A percentile compares a stretch with the other conserved stretches of the same genome.
These are phyloP conservation scores for Ara ararauna DNA, from an alignment of 2,797 vertebrate species.

Conservation along the genomic window DNA sequence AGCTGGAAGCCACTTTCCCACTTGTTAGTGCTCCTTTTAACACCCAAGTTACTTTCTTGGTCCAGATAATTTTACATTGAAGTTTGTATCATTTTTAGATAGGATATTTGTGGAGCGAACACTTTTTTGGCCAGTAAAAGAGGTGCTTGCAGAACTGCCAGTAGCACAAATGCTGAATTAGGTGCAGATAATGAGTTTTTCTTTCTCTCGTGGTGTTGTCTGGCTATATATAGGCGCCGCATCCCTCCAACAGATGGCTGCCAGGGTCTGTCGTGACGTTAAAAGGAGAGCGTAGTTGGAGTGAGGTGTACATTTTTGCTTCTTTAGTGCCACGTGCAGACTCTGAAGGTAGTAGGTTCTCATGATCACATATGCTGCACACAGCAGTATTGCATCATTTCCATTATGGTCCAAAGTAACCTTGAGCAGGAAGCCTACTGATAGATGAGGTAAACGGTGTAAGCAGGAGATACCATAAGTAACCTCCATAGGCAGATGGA, in stretches of 20 bases:
- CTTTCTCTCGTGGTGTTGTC: neutral
- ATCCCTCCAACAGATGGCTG: slow-evolving; percentile 46
- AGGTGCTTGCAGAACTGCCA: slow-evolving; percentile 18
- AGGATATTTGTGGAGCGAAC: neutral
- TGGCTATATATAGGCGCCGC: slow-evolving; percentile 16
- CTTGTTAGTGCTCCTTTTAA: slow-evolving; percentile 45
- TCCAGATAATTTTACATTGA: slow-evolving; percentile 37
- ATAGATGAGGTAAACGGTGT: neutral
- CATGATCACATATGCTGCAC: neutral
- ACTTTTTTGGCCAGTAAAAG: slow-evolving; percentile 37
- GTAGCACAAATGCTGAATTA: slow-evolving; percentile 39
- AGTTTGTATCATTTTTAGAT: slow-evolving; percentile 34
- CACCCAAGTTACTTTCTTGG: slow-evolving; percentile 12
- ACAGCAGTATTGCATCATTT: slow-evolving; percentile 20
- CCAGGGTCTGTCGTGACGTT: slow-evolving; percentile 1
- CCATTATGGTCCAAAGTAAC: neutral
- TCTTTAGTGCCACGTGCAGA: neutral
- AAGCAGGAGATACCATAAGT: neutral
- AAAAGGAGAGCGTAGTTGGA: neutral
- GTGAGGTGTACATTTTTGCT: slow-evolving; percentile 19
- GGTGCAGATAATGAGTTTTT: neutral
- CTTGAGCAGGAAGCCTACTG: neutral
- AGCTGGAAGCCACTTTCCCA: slow-evolving; percentile 39
- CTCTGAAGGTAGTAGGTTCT: neutral
- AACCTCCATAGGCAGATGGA: neutral